Conservation (phyloP, 2,797 vertebrate species). For the Muraenolepis orangiensis region DNA sequence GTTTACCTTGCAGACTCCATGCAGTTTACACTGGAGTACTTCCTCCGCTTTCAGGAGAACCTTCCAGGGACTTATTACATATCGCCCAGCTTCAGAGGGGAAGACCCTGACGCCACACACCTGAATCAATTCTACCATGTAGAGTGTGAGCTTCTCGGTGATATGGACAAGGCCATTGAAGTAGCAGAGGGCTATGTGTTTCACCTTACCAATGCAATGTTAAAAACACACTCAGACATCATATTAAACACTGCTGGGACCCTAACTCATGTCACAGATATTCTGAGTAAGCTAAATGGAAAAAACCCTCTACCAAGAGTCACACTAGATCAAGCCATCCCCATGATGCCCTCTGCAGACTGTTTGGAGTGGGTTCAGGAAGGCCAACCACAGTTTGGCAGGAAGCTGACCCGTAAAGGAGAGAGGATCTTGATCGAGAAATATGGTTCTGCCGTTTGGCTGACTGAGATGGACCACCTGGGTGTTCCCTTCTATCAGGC, state of each 20-base stretch:
- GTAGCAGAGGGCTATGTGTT: slow-evolving; percentile 72
- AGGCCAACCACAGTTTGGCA: slow-evolving; percentile 73
- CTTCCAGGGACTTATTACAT: slow-evolving; percentile 75
- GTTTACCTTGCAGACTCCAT: slow-evolving; percentile 80
- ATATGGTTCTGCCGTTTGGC: slow-evolving; percentile 74
- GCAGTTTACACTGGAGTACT: slow-evolving; percentile 82
- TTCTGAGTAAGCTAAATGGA: slow-evolving; percentile 66
- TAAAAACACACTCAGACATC: slow-evolving; percentile 69
- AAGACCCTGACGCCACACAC: slow-evolving; percentile 78
- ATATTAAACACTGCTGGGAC: slow-evolving; percentile 70
- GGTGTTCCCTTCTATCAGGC: slow-evolving; percentile 81
- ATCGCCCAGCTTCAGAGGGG: slow-evolving; percentile 78
- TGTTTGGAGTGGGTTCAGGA: slow-evolving; percentile 77
- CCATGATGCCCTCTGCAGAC: slow-evolving; percentile 73
- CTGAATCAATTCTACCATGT: slow-evolving; percentile 82
- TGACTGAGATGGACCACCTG: slow-evolving; percentile 81
- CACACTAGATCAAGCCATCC: slow-evolving; percentile 72
- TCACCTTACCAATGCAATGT: slow-evolving; percentile 70
- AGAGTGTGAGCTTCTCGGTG: slow-evolving; percentile 76
- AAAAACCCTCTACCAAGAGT: slow-evolving; percentile 66
- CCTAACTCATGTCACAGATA: slow-evolving; percentile 58
- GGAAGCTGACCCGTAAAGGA: slow-evolving; percentile 78
- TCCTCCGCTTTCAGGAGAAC: slow-evolving; percentile 76
- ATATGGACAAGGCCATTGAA: slow-evolving; percentile 73
- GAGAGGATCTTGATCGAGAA: slow-evolving; percentile 72